Base-by-base conservation (phyloP, 2,113 vertebrate species). In the Alces alces region DNA sequence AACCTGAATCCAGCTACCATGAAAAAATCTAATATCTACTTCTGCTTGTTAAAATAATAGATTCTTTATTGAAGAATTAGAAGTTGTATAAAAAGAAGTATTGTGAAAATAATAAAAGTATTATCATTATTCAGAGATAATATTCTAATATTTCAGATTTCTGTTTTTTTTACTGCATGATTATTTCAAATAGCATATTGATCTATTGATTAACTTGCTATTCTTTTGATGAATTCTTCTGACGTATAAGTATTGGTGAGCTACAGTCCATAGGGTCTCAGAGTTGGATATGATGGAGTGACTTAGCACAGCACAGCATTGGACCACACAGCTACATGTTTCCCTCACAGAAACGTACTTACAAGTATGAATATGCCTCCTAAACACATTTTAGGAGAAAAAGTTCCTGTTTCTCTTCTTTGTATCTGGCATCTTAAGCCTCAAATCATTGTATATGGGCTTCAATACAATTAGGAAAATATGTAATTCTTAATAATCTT, bases 181-280 rank as follows among this genome's bases (percentile, higher is more conserved):
- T 54, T 57, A n/a, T 25, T 92, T 92, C 33, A 84, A 43, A 16
- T 10, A 80, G 4, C 10, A 15, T 95, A 89, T 66, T 47, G 47
- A 23, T 82, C 23, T 76, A 27, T 76, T 10, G 27, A 33, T 12
- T 54, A 60, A 79, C 2, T 82, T 13, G 2, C 27, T n/a, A 55
- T 11, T 30, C 50, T 45, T 3, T 36, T 78, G 60, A 57, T 30
- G 7, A 92, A 55, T 28, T 39, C n/a, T 70, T 39, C 23, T 70
- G 19, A 27, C 0, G 0, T 2, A 0, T 6, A 47, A 58, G 7
- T 70, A 33, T 64, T 43, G 10, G 15, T 73, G 10, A 2, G 5
- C 19, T 73, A 39, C 5, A 66, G 64, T 36, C 64, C 33, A 23
- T 73, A 21, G 21, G n/a, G n/a, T 39, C 1, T 0, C 66, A 73